phyloP scores from a whole-genome alignment of 2,113 vertebrate genomes.

The Illadopsis cleaveri region DNA sequence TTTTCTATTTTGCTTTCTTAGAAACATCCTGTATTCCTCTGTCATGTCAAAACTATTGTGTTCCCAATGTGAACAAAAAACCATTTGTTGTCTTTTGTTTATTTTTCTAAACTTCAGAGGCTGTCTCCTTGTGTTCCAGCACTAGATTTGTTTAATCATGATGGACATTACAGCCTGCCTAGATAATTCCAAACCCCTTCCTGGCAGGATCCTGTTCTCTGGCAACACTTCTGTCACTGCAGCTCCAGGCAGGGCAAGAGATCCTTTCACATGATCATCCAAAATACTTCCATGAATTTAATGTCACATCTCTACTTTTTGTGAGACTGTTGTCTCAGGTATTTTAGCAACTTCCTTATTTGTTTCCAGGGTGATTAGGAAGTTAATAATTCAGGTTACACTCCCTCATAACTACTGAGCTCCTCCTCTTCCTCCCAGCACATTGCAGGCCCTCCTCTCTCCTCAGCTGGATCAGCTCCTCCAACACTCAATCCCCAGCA shows the following conservation, averaged over 20 bases:
- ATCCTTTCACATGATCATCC: neutral
- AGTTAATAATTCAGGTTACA: neutral
- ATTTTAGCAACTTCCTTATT: neutral
- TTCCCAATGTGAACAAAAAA: neutral
- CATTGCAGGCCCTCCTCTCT: fast-evolving
- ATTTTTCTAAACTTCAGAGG: neutral
- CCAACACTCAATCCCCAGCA: neutral
- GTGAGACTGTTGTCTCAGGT: neutral
- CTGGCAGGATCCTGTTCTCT: neutral
- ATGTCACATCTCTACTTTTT: neutral
- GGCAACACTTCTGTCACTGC: neutral
- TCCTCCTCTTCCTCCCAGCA: neutral
- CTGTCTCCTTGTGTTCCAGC: neutral
- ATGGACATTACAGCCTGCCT: neutral
- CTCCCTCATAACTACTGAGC: neutral
- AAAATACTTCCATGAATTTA: neutral
- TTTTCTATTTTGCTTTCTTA: neutral
- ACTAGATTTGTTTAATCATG: neutral
- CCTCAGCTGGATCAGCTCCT: neutral
- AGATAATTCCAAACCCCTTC: neutral
- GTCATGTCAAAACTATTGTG: neutral
- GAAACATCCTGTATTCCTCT: neutral
- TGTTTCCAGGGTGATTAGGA: neutral
- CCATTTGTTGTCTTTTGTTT: neutral
- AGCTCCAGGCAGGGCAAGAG: neutral